Evolutionary conservation across 2,888 invertebrate genomes (phyloP), one percentile per base, ranked within the genome.

Genomic region (Adelognathus sp.): DNA sequence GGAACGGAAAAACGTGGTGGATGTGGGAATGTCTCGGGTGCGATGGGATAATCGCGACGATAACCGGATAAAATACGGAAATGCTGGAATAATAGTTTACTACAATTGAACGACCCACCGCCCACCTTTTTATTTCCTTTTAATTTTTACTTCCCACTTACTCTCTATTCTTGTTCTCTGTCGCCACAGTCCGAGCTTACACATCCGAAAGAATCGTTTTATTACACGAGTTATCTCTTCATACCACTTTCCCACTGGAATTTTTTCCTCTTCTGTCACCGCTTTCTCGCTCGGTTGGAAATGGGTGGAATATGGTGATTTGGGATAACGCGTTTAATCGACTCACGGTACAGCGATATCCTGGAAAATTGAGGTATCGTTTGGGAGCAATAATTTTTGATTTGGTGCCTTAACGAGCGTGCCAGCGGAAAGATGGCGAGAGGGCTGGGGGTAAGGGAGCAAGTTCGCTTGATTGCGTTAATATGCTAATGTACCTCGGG

Each of bases 391-490:
- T 79, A 79, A 79, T 76, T 79, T 61, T 50, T 69, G 72, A 76
- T 79, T 79, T 52, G 63, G 11, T 56, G 52, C 61, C 63, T 52
- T 67, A 79, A 76, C 69, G 71, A 72, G 46, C 39, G 46, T n/a
- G 39, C 9, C n/a, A 29, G 44, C 14, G 27, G 44, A 61, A 61
- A 14, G 69, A 44, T 33, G 64, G 29, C 44, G 24, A 21, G 41
- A 16, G 29, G 27, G 39, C 5, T 31, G 33, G 50, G 64, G 54
- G 46, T n/a, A 18, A 75, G n/a, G 24, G 50, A 31, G 31, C 11
- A 56, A 75, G 72, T 79, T 72, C 60, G 46, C 63, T 72, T 67
- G 79, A 79, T 76, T 79, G 79, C 75, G 71, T 79, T 79, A 76
- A 72, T 72, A 79, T 79, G 79, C 56, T 79, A 79, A 79, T 79